These are phyloP conservation scores for Callyntrura sp. DNA, from an alignment of 2,888 invertebrate genomes.

Conservation along the genomic window DNA sequence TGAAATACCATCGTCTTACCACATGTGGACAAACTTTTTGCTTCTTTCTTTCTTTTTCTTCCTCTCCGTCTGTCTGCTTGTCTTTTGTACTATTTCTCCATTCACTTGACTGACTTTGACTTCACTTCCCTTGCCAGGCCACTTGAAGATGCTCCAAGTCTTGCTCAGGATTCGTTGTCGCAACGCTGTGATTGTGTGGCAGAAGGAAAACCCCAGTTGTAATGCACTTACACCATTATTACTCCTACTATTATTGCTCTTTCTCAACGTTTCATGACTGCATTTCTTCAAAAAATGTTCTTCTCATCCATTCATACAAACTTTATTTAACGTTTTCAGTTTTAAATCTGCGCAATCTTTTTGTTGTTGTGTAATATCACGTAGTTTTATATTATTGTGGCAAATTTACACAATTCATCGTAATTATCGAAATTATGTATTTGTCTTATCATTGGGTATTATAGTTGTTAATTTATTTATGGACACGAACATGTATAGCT, in stretches of 20 bases:
- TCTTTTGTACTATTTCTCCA: not conserved
- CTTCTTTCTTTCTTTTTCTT: not conserved
- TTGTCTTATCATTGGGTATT: too few species aligned
- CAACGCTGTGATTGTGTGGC: not conserved
- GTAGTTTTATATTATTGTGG: not conserved
- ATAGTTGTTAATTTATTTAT: too few species aligned
- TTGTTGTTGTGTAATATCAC: constrained; percentile 19
- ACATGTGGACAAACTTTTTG: constrained; percentile 69
- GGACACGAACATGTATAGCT: too few species aligned
- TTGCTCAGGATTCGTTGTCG: constrained; percentile 16
- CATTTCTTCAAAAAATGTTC: too few species aligned
- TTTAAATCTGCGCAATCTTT: not conserved
- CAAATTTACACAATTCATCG: not conserved
- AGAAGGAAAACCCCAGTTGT: not conserved
- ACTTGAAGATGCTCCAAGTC: constrained; percentile 39
- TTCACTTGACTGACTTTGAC: not conserved
- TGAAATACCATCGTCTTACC: constrained; percentile 26
- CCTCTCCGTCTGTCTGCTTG: not conserved
- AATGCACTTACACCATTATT: too few species aligned
- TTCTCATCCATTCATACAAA: too few species aligned
- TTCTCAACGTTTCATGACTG: not conserved
- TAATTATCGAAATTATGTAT: not conserved
- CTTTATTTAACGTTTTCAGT: not conserved
- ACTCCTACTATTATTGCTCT: constrained; percentile 19
- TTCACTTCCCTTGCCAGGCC: constrained; percentile 24